Conservation (phyloP, 1,140 invertebrate species). For the Zaprionus vittiger region DNA sequence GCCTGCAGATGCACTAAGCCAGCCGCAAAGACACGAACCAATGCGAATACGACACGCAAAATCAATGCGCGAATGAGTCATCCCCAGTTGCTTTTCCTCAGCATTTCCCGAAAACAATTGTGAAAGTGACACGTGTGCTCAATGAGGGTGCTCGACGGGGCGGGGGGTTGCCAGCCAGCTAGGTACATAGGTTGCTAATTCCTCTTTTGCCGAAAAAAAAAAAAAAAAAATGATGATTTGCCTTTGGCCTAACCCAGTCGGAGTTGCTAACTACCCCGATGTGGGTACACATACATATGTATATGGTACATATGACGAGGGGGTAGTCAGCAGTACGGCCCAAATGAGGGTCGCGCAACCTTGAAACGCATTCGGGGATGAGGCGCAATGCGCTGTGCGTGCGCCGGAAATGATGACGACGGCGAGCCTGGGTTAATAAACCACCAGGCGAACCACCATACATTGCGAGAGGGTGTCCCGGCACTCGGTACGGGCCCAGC, state of each 20-base stretch:
- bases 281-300: background rate
- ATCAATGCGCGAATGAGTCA: constrained; percentile 59
- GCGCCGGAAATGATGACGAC: constrained; percentile 22
- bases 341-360: constrained; percentile 30
- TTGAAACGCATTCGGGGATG: constrained; percentile 23
- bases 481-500: background rate
- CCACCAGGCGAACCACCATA: background rate
- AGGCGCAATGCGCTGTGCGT: constrained; percentile 4
- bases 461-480: background rate
- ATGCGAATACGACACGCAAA: constrained; percentile 16
- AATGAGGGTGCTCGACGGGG: background rate
- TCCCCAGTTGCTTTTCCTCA: constrained; percentile 28
- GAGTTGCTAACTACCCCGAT: constrained; percentile 17
- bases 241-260: background rate
- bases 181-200: constrained; percentile 12
- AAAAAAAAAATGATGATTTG: background rate
- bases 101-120: constrained; percentile 45
- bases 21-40: constrained; percentile 5
- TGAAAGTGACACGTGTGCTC: constrained; percentile 74
- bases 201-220: constrained; percentile 9
- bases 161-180: background rate
- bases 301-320: background rate
- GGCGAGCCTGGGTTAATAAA: constrained; percentile 19
- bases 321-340: background rate
- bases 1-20: constrained; percentile 20